Evolutionary conservation across 2,797 vertebrate genomes (phyloP), one percentile per base, ranked within the genome.

Genomic region (Poliocrania exsul): DNA sequence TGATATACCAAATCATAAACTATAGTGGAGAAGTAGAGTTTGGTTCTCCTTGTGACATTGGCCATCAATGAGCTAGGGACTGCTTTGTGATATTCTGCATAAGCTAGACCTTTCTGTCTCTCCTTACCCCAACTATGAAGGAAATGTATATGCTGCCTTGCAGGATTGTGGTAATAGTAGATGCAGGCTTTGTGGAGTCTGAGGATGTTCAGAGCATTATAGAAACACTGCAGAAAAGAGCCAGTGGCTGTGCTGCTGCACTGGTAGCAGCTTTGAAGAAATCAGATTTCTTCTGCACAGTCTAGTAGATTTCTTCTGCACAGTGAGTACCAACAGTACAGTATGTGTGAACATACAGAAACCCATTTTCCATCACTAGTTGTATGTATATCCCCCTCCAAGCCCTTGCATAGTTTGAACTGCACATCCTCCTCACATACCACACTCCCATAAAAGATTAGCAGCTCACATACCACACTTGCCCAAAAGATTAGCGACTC

Each of bases 361-460:
- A 44, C 4, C 6, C 33, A 5, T 72, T 70, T 92, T 69, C 65
- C 29, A 35, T 7, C 18, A 14, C 35, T 8, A 1, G 1, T 5
- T 64, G n/a, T n/a, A 70, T 3, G 1, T 4, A 7, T 25, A 53
- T 25, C 26, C 11, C 40, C 24, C 33, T 86, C 62, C 54, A 38
- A 95, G 24, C 28, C 61, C 61, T 80, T 0, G 0, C 54, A 58
- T 4, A 83, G 26, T 24, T 58, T 62, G 75, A 81, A 47, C 69
- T 49, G 69, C 53, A 38, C 28, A 42, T 24, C 66, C 83, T 90
- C 67, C 44, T 66, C 7, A 2, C 60, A 66, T 53, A 24, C 46
- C 78, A 33, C 61, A 58, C 86, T 82, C 72, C 84, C 58, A 70
- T 16, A 33, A 17, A 58, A 84, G 90, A 92, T 92, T 56, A 84